phyloP scores from a whole-genome alignment of 2,888 invertebrate genomes.

The Cistogaster globosa region DNA sequence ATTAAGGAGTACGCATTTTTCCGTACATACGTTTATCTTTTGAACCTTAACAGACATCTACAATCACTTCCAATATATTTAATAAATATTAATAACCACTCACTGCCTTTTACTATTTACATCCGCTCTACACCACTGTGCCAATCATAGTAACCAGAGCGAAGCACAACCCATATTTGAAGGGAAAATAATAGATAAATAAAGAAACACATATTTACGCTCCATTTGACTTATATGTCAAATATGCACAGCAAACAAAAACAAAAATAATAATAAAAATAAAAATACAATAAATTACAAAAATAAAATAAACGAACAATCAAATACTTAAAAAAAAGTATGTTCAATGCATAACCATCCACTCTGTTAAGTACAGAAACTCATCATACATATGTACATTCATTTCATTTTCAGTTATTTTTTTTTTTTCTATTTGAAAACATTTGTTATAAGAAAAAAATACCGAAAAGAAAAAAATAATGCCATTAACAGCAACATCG shows the following conservation, averaged over 20 bases:
- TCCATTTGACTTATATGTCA: conserved; percentile 70
- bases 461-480: conserved; percentile 5
- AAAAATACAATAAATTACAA: neutral
- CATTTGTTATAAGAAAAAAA: conserved; percentile 28
- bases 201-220: conserved; percentile 62
- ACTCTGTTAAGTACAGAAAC: conserved; percentile 23
- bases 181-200: conserved; percentile 54
- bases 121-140: conserved; percentile 15
- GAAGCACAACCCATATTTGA: conserved; percentile 16
- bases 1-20: no score
- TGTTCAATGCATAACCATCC: neutral
- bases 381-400: neutral
- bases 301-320: conserved; percentile 22
- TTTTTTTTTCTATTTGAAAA: conserved; percentile 54
- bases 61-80: no score
- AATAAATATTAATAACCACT: no score
- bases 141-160: conserved; percentile 31
- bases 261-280: neutral
- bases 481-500: conserved; percentile 29
- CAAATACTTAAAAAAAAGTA: neutral
- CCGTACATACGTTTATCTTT: no score
- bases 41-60: no score
- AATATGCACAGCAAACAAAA: conserved; percentile 47
- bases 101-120: no score
- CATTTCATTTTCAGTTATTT: conserved; percentile 15